Evolutionary conservation across 2,888 invertebrate species (phyloP).

Genomic region (Callyntrura sp.): DNA sequence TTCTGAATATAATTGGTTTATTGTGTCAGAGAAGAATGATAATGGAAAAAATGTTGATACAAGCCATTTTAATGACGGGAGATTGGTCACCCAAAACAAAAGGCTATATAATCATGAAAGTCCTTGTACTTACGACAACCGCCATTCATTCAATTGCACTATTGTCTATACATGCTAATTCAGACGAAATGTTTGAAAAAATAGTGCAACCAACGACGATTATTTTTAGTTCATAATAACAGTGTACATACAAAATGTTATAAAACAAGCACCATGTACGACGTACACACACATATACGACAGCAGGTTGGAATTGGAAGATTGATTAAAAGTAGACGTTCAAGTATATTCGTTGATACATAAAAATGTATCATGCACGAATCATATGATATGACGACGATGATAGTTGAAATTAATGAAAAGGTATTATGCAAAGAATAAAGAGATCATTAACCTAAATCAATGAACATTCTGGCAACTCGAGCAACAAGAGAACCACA

Average conservation of each 20-base stretch:
- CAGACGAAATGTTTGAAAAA: neutral
- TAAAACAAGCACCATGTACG: no score
- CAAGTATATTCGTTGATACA: no score
- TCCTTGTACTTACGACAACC: neutral
- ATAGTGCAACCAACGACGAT: neutral
- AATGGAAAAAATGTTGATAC: neutral
- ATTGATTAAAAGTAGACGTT: neutral
- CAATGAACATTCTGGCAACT: conserved; percentile 2
- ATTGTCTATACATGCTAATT: neutral
- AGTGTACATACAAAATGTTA: no score
- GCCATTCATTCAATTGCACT: neutral
- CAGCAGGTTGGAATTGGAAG: neutral
- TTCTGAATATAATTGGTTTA: conserved; percentile 55
- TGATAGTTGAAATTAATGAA: no score
- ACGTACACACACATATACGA: no score
- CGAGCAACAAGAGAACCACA: neutral
- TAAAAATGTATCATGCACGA: conserved; percentile 4
- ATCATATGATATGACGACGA: conserved; percentile 17
- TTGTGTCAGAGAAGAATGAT: conserved; percentile 53
- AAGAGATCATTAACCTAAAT: conserved; percentile 29
- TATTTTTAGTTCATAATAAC: no score
- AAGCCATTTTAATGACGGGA: neutral
- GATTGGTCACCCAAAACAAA: neutral
- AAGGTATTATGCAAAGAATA: neutral
- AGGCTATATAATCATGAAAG: neutral